Percentiles rank a stretch among this genome's conserved stretches.
These are phyloP conservation scores for Spilarctia lutea DNA, from an alignment of 2,888 invertebrate genomes.

Conservation along the genomic window DNA sequence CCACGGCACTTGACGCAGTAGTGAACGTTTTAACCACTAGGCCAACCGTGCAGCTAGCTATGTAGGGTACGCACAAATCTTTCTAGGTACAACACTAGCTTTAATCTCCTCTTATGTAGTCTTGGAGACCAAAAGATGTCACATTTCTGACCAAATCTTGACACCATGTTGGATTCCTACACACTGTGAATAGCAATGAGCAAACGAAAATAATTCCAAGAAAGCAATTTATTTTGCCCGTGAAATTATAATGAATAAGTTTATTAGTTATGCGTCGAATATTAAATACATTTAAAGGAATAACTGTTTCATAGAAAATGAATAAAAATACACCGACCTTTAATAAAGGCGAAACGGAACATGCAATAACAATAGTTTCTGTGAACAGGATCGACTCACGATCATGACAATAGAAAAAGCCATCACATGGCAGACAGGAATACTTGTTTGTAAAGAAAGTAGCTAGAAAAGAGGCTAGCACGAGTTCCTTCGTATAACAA, in stretches of 20 bases:
- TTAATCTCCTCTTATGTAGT: not conserved
- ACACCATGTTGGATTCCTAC: not conserved
- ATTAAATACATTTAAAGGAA: conserved; percentile 16
- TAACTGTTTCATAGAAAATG: conserved; percentile 5
- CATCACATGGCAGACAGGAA: not conserved
- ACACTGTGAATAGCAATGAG: conserved; percentile 7
- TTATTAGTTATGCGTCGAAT: conserved; percentile 10
- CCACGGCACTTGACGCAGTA: too few species aligned
- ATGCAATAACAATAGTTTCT: too few species aligned
- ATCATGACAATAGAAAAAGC: not conserved
- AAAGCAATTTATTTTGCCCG: conserved; percentile 11
- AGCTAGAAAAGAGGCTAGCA: not conserved
- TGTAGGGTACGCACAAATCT: not conserved
- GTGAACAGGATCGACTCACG: not conserved
- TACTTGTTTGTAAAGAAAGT: not conserved
- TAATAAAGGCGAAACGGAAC: too few species aligned
- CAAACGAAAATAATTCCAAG: conserved; percentile 2
- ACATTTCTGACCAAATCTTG: not conserved
- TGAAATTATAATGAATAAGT: conserved; percentile 13
- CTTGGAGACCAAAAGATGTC: not conserved
- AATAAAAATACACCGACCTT: not conserved
- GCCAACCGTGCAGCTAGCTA: too few species aligned
- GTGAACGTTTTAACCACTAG: too few species aligned
- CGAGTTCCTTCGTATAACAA: not conserved
- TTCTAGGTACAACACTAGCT: not conserved